These are phyloP conservation scores for Watsonalla binaria DNA, from an alignment of 2,888 invertebrate genomes.

Conservation along the genomic window DNA sequence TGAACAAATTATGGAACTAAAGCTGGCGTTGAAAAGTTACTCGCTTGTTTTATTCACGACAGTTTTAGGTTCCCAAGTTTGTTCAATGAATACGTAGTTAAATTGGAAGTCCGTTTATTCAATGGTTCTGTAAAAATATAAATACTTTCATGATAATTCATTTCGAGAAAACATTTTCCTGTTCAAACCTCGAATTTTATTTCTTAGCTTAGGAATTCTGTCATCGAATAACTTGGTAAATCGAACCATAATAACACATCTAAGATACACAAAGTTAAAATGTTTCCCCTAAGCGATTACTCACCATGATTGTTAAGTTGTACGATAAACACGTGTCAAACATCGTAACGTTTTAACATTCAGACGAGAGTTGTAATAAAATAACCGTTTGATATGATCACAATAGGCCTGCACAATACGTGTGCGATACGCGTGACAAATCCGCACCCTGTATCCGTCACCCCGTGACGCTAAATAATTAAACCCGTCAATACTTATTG, in stretches of 20 bases:
- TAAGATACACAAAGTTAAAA: conserved; percentile 22
- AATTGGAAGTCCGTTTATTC: too few species aligned
- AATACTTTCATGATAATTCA: too few species aligned
- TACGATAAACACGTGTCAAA: conserved; percentile 75
- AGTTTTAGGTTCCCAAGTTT: not conserved
- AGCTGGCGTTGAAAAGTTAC: not conserved
- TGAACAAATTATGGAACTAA: not conserved
- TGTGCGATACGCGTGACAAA: conserved; percentile 59
- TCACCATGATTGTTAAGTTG: conserved; percentile 67
- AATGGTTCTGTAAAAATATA: too few species aligned
- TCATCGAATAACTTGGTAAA: too few species aligned
- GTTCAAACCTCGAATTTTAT: too few species aligned
- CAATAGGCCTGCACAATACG: conserved; percentile 44
- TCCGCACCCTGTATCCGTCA: conserved; percentile 50
- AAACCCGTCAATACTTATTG: conserved; percentile 48
- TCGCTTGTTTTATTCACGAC: not conserved
- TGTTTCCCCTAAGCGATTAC: conserved; percentile 54
- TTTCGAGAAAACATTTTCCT: too few species aligned
- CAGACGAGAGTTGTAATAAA: conserved; percentile 61
- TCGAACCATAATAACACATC: conserved; percentile 7
- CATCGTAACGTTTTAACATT: conserved; percentile 60
- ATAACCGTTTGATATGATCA: conserved; percentile 62
- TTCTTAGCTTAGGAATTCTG: too few species aligned
- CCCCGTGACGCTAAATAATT: conserved; percentile 59
- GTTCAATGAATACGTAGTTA: not conserved